Percentiles rank a stretch among this genome's conserved stretches.
Evolutionary conservation across 2,888 invertebrate genomes (phyloP).

Genomic region (Netelia melanura): DNA sequence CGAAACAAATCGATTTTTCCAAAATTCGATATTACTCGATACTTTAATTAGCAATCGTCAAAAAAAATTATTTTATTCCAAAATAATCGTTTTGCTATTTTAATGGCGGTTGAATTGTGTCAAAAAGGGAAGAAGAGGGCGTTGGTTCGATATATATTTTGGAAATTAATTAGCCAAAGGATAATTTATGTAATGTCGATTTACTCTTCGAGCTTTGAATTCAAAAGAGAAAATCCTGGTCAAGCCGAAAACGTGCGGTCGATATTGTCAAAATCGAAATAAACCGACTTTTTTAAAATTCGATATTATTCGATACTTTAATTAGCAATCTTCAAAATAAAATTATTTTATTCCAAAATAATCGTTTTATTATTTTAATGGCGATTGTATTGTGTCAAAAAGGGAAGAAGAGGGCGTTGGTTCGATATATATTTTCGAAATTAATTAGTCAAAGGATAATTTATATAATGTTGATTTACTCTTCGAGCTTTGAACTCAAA

Average conservation of each 20-base stretch:
- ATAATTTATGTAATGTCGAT: constrained; percentile 37
- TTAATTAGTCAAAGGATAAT: constrained; percentile 43
- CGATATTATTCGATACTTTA: too few relatives aligned
- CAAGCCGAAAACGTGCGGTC: too few relatives aligned
- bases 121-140: background rate
- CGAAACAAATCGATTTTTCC: too few relatives aligned
- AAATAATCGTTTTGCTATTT: background rate
- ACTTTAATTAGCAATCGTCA: too few relatives aligned
- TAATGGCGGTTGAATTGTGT: background rate
- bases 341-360: too few relatives aligned
- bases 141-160: constrained; percentile 14
- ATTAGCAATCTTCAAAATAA: too few relatives aligned
- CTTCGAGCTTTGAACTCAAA: background rate
- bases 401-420: background rate
- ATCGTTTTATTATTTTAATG: background rate
- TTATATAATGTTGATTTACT: constrained; percentile 25
- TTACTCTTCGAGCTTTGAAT: background rate
- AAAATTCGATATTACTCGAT: too few relatives aligned
- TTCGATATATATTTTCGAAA: constrained; percentile 29
- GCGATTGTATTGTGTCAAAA: background rate
- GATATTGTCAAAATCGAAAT: too few relatives aligned
- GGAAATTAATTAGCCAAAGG: constrained; percentile 43
- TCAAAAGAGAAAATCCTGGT: too few relatives aligned
- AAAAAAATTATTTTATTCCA: too few relatives aligned
- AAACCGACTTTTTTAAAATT: too few relatives aligned